phyloP scores from a whole-genome alignment of 2,797 vertebrate genomes.

The Melopsittacus undulatus region DNA sequence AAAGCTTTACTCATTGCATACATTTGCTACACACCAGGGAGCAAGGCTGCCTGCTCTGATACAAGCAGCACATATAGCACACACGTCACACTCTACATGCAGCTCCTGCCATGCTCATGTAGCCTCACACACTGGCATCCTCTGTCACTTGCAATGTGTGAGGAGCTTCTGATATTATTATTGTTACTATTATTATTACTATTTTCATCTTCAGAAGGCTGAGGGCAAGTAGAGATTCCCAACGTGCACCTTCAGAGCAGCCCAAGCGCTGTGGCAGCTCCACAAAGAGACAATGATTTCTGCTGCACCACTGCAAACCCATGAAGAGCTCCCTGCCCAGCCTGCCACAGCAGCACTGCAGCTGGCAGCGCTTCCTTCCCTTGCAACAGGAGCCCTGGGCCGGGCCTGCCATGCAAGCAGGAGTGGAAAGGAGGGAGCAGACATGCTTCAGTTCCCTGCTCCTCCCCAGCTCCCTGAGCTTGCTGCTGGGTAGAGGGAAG shows the following conservation, averaged over 20 bases:
- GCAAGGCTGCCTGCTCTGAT: conserved; percentile 27
- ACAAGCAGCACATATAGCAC: neutral
- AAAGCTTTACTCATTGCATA: conserved; percentile 1
- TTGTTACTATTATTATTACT: neutral
- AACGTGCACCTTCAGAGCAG: neutral
- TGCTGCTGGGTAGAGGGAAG: conserved; percentile 1
- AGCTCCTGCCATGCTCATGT: neutral
- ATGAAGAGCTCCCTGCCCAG: conserved; percentile 39
- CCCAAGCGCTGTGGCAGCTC: neutral
- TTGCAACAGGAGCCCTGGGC: conserved; percentile 7
- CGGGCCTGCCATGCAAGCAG: neutral
- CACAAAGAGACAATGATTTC: conserved; percentile 36
- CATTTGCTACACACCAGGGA: conserved; percentile 25
- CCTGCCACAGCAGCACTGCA: conserved; percentile 39
- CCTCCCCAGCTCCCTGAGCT: neutral
- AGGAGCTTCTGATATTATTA: neutral
- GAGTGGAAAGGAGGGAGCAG: neutral
- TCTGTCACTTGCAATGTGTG: neutral
- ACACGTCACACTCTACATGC: conserved; percentile 12
- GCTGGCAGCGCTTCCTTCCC: conserved; percentile 1
- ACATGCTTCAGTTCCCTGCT: neutral
- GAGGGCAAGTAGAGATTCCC: neutral
- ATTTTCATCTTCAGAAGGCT: neutral
- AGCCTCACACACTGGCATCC: conserved; percentile 8
- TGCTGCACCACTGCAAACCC: conserved; percentile 19